phyloP scores from a whole-genome alignment of 2,888 invertebrate species.

The Copidosoma aretas region DNA sequence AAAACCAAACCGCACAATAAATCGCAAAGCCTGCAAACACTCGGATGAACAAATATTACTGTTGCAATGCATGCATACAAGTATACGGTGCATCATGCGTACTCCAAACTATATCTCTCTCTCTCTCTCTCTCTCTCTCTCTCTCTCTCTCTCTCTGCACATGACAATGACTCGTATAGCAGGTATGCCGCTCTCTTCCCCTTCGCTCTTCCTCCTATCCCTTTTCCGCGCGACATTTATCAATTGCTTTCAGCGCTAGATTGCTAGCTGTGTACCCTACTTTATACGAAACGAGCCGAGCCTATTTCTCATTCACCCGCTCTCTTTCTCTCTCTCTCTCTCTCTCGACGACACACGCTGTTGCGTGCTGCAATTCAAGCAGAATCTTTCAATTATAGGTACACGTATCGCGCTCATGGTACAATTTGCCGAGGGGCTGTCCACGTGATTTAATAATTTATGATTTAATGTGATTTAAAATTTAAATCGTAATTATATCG shows the following conservation, averaged over 20 bases:
- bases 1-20: no score
- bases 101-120: background rate
- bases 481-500: no score
- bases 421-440: no score
- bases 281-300: background rate
- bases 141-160: no score
- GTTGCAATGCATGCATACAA: no score
- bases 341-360: background rate
- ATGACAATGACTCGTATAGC: background rate
- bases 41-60: no score
- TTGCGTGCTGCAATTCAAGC: background rate
- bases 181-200: background rate
- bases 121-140: no score
- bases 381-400: constrained; percentile 15
- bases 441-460: background rate
- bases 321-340: no score
- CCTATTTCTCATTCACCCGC: constrained; percentile 1
- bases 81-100: no score
- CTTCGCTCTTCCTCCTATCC: background rate
- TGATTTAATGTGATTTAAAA: no score
- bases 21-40: no score
- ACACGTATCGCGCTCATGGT: no score
- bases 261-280: background rate
- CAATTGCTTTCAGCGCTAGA: constrained; percentile 12
- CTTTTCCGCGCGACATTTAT: constrained; percentile 6